Conservation (phyloP, 2,888 invertebrate genomes). For the Lapara coniferarum region DNA sequence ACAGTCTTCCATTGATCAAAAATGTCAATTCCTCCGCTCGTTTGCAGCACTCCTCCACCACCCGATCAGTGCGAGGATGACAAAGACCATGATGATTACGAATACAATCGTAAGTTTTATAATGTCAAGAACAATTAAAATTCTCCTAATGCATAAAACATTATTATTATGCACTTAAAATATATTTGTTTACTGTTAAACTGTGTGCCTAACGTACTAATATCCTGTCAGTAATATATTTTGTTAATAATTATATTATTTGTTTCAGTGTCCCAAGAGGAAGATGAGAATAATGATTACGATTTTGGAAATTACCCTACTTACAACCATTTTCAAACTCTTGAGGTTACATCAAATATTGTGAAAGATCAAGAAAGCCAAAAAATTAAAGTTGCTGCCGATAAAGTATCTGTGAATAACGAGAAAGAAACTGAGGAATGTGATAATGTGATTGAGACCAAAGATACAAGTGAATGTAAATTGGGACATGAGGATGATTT, state of each 20-base stretch:
- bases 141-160: not conserved
- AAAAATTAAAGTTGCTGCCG: conserved; percentile 35
- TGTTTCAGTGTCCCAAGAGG: conserved; percentile 74
- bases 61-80: conserved; percentile 86
- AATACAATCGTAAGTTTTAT: conserved; percentile 71
- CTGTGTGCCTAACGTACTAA: too few species aligned
- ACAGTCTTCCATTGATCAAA: conserved; percentile 46
- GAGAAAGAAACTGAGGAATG: conserved; percentile 29
- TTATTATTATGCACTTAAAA: not conserved
- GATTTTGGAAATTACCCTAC: conserved; percentile 65
- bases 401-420: conserved; percentile 29
- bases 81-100: conserved; percentile 81
- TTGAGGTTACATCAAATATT: not conserved
- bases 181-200: conserved; percentile 14
- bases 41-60: conserved; percentile 87
- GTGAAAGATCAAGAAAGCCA: conserved; percentile 27
- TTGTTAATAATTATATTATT: not conserved
- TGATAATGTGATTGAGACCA: conserved; percentile 33
- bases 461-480: conserved; percentile 44
- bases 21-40: conserved; percentile 87
- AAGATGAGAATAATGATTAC: conserved; percentile 67
- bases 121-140: not conserved
- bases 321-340: conserved; percentile 41
- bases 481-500: conserved; percentile 53
- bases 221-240: not conserved